Evolutionary conservation across 2,113 vertebrate species (phyloP).

Genomic region (Oncorhynchus gorbuscha): DNA sequence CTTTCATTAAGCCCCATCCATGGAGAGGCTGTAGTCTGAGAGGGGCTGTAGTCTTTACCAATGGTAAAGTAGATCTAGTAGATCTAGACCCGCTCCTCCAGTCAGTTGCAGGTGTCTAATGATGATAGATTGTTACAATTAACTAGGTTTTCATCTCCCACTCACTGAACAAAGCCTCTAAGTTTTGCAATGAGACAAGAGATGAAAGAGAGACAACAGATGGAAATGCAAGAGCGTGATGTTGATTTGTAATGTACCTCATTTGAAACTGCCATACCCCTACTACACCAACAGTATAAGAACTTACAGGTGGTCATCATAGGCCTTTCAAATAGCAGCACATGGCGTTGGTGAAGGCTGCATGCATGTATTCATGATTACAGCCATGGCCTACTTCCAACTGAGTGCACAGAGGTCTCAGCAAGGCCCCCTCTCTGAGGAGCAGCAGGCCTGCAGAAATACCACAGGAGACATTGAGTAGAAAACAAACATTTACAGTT

Average conservation of each 20-base stretch:
- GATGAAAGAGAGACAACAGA: too few relatives aligned
- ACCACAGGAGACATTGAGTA: background rate
- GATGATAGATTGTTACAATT: background rate
- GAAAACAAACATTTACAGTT: background rate
- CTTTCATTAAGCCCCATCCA: background rate
- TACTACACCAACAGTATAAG: too few relatives aligned
- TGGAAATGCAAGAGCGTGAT: too few relatives aligned
- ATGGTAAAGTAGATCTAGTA: background rate
- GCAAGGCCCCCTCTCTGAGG: constrained; percentile 11
- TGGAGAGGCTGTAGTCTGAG: background rate
- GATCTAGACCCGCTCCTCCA: background rate
- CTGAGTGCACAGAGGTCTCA: constrained; percentile 29
- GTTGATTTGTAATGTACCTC: too few relatives aligned
- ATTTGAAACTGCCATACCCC: too few relatives aligned
- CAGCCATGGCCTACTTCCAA: constrained; percentile 46
- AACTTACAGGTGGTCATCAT: too few relatives aligned
- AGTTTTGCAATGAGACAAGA: too few relatives aligned
- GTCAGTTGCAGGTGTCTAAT: background rate
- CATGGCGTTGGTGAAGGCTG: background rate
- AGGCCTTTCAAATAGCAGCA: background rate
- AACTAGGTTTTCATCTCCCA: too few relatives aligned
- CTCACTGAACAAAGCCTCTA: too few relatives aligned
- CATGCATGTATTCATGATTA: background rate
- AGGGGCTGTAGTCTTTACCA: background rate
- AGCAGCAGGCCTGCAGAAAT: background rate